A percentile compares a stretch with the other conserved stretches of the same genome.
phyloP scores from a whole-genome alignment of 2,888 invertebrate species.

The Empis livida region DNA sequence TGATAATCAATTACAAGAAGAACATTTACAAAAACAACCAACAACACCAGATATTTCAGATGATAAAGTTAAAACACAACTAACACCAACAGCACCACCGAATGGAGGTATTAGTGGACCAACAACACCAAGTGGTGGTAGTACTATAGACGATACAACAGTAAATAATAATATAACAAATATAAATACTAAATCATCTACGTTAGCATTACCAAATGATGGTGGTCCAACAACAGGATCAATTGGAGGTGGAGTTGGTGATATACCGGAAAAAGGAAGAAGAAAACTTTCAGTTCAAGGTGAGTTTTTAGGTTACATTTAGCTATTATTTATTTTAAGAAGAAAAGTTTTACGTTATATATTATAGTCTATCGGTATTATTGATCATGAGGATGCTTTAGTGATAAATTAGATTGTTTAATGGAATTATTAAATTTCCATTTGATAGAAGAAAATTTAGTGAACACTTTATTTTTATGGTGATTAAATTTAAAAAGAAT shows the following conservation, averaged over 20 bases:
- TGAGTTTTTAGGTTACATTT: conserved; percentile 10
- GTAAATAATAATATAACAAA: neutral
- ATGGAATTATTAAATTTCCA: no score
- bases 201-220: conserved; percentile 8
- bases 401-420: neutral
- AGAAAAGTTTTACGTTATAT: no score
- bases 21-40: conserved; percentile 8
- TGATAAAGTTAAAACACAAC: conserved; percentile 10
- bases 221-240: neutral
- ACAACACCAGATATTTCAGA: conserved; percentile 11
- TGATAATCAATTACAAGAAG: conserved; percentile 8
- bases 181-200: conserved; percentile 8
- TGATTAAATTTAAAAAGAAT: no score
- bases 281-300: conserved; percentile 36
- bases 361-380: no score
- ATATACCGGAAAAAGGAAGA: conserved; percentile 26
- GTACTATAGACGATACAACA: conserved; percentile 4
- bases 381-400: neutral
- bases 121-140: no score
- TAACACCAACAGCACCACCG: conserved; percentile 21
- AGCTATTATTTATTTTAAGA: neutral
- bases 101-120: no score
- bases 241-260: conserved; percentile 11
- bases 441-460: no score
- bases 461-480: no score